These are phyloP conservation scores for Meles meles DNA, from an alignment of 2,113 vertebrate genomes.

Conservation along the genomic window DNA sequence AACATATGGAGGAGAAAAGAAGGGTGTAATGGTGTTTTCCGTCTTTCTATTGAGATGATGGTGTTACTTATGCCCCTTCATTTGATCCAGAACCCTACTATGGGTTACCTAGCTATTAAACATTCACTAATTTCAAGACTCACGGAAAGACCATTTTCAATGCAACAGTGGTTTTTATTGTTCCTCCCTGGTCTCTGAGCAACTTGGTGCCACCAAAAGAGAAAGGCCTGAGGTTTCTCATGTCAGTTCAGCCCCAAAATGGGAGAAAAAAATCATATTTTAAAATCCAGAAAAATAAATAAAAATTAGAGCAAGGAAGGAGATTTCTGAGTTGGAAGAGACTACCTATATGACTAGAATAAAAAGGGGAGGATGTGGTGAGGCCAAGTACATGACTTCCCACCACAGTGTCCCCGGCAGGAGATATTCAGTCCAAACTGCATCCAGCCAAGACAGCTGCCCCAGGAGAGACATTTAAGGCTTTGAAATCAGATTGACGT, in stretches of 20 bases:
- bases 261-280: not conserved
- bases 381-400: not conserved
- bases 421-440: not conserved
- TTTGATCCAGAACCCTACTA: conserved; percentile 19
- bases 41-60: not conserved
- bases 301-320: not conserved
- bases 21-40: not conserved
- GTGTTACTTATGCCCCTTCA: not conserved
- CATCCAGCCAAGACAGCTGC: not conserved
- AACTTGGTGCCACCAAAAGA: not conserved
- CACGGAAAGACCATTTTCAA: not conserved
- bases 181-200: not conserved
- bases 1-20: not conserved
- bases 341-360: not conserved
- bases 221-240: not conserved
- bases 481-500: not conserved
- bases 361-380: not conserved
- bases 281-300: not conserved
- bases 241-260: not conserved
- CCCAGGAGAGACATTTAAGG: not conserved
- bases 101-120: not conserved
- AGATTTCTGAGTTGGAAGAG: not conserved
- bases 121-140: conserved; percentile 13
- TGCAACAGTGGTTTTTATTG: not conserved
- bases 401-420: not conserved